These are phyloP conservation scores for Drosophila prolongata DNA, from an alignment of 2,888 invertebrate species.

Conservation along the genomic window DNA sequence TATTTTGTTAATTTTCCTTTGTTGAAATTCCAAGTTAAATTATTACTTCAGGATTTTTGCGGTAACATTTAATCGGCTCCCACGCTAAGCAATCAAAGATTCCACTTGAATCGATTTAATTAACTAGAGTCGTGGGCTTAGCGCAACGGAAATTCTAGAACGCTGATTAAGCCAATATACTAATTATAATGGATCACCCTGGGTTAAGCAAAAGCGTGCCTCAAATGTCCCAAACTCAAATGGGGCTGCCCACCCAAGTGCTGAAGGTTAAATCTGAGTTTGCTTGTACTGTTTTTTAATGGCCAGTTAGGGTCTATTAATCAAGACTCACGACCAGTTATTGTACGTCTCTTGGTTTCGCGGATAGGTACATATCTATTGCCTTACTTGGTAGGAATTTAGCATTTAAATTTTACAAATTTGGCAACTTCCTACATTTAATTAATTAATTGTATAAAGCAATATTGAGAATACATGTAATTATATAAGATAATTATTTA, in stretches of 20 bases:
- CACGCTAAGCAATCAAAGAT: conserved; percentile 64
- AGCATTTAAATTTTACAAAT: neutral
- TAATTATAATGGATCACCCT: conserved; percentile 19
- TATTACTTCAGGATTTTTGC: conserved; percentile 49
- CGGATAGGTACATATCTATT: neutral
- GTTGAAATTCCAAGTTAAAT: conserved; percentile 53
- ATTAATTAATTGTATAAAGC: neutral
- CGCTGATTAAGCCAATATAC: conserved; percentile 44
- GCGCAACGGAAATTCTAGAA: conserved; percentile 62
- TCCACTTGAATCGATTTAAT: conserved; percentile 68
- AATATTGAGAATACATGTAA: neutral
- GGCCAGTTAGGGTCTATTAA: conserved; percentile 17
- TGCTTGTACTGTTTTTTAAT: conserved; percentile 21
- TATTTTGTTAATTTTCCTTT: conserved; percentile 48
- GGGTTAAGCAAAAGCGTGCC: conserved; percentile 38
- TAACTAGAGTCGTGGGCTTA: conserved; percentile 60
- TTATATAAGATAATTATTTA: neutral
- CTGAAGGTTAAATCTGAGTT: conserved; percentile 25
- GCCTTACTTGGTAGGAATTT: conserved; percentile 5
- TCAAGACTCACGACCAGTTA: conserved; percentile 38
- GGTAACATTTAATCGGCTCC: conserved; percentile 52
- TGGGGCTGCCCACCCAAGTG: conserved; percentile 35
- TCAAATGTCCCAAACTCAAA: conserved; percentile 42
- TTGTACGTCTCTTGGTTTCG: neutral
- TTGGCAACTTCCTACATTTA: neutral